Evolutionary conservation across 2,797 vertebrate species (phyloP), one percentile per base, ranked within the genome.

Genomic region (Menidia menidia): DNA sequence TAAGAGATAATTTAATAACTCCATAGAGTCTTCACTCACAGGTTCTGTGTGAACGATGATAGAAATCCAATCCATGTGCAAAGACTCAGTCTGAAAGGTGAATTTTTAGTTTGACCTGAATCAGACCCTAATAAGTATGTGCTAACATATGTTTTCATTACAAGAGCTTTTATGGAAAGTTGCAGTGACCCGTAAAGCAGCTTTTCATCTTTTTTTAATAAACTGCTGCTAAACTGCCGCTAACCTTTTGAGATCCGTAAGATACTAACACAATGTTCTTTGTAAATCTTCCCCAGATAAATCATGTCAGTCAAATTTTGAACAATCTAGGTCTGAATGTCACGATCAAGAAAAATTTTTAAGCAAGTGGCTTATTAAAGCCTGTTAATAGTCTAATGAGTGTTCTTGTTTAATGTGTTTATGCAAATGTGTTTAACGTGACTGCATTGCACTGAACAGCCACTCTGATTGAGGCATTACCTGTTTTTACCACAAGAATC

Each of bases 381-480:
- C 53, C 41, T 12, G 73, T 60, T 75, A 81, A 87, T 58, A 45
- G 75, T 64, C 59, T 75, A 76, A 64, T 77, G 82, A 74, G 30
- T 19, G 11, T 8, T 73, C 7, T 54, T 39, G 62, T 42, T 43
- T 1, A 54, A 33, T 15, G 62, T 32, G 3, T 18, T 25, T 25
- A 25, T 25, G 1, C 25, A 25, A 25, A 25, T 25, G 25, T 25
- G 25, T 25, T 25, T 25, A 25, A 25, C 25, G 25, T 25, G 25
- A 25, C 25, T 25, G 2, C 43, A n/a, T 43, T 41, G 50, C n/a
- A 39, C 30, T 30, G 5, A 6, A 18, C 15, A 48, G 58, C 59
- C 8, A 11, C n/a, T 45, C 52, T 44, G 47, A 56, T 33, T 31
- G 33, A 66, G 39, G 54, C 43, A 19, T 66, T 52, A 54, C 73